Evolutionary conservation across 1,140 invertebrate species (phyloP).

Genomic region (Drosophila setifemur): DNA sequence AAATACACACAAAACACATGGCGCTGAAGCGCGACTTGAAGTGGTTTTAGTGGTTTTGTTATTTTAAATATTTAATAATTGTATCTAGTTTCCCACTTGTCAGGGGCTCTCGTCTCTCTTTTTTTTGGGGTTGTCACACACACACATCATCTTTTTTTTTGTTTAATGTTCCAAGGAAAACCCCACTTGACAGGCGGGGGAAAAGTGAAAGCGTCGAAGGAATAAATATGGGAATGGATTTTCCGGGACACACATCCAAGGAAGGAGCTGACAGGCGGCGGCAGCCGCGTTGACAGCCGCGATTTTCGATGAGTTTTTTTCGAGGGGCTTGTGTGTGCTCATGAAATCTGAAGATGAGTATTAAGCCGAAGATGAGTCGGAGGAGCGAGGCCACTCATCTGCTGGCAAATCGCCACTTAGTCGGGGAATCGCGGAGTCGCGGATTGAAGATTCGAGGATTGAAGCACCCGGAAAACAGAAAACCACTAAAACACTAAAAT

Average conservation of each 20-base stretch:
- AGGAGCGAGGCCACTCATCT: conserved; percentile 35
- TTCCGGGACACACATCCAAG: conserved; percentile 1
- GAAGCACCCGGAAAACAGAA: conserved; percentile 68
- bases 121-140: conserved; percentile 22
- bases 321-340: background rate
- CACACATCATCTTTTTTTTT: conserved; percentile 48
- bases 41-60: conserved; percentile 55
- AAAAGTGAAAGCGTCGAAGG: conserved; percentile 65
- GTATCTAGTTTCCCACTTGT: conserved; percentile 74
- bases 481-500: background rate
- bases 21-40: conserved; percentile 65
- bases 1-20: conserved; percentile 32
- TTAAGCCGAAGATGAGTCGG: conserved; percentile 14
- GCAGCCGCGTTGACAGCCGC: conserved; percentile 44
- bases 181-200: conserved; percentile 65
- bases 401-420: conserved; percentile 46
- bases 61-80: conserved; percentile 80
- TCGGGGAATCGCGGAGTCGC: conserved; percentile 11
- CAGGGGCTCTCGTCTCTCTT: conserved; percentile 4
- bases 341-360: conserved; percentile 15
- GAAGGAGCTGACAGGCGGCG: conserved; percentile 39
- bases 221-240: background rate
- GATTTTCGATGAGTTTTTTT: conserved; percentile 7
- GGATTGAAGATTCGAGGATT: conserved; percentile 21
- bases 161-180: conserved; percentile 67